Evolutionary conservation across 2,797 vertebrate genomes (phyloP).

Genomic region (Platalea minor): DNA sequence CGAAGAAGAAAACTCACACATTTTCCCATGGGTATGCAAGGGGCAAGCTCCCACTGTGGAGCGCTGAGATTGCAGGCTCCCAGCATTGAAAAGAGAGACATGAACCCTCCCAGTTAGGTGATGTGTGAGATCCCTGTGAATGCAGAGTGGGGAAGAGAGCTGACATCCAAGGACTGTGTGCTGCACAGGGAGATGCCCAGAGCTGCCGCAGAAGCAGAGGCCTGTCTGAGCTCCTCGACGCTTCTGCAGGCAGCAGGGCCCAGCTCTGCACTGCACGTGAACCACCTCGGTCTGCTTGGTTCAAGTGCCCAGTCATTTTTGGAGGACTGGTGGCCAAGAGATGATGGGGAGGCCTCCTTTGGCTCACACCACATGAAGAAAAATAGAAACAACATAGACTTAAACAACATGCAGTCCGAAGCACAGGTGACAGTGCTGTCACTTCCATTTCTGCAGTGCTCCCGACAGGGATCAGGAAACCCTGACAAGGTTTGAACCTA

Average conservation of each 20-base stretch:
- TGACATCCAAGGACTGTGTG: not conserved
- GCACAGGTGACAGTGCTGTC: accelerated
- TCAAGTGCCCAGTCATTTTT: not conserved
- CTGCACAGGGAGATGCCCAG: not conserved
- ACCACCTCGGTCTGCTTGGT: not conserved
- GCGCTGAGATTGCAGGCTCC: not conserved
- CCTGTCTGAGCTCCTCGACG: not conserved
- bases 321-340: not conserved
- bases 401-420: not conserved
- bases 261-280: not conserved
- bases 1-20: not conserved
- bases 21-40: not conserved
- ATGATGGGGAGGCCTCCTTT: not conserved
- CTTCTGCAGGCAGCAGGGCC: not conserved
- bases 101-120: not conserved
- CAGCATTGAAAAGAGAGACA: not conserved
- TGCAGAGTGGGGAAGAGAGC: not conserved
- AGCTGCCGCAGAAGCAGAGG: not conserved
- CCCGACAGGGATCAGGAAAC: not conserved
- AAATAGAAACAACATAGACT: not conserved
- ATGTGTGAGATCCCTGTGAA: not conserved
- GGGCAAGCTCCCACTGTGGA: not conserved
- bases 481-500: not conserved
- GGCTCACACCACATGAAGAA: not conserved
- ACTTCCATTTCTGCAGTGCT: not conserved